A percentile compares a stretch with the other conserved stretches of the same genome.
phyloP scores from a whole-genome alignment of 2,113 vertebrate species.

The Myiopsitta monachus region DNA sequence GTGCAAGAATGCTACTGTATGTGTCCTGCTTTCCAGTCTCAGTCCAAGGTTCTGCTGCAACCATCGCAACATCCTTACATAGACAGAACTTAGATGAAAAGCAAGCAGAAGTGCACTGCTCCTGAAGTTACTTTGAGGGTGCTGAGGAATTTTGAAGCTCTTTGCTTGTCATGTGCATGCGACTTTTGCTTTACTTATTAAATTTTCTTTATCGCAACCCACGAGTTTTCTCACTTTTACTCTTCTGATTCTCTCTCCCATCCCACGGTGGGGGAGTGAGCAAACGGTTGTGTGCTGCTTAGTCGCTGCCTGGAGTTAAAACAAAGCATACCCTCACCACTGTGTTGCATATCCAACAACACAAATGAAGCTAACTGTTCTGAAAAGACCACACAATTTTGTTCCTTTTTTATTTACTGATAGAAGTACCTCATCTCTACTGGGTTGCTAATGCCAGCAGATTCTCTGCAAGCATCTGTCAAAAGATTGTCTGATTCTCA shows the following conservation, averaged over 20 bases:
- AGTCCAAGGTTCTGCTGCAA: neutral
- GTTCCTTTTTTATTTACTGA: neutral
- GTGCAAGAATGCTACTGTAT: neutral
- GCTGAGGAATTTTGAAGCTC: neutral
- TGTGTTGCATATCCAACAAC: neutral
- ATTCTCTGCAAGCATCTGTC: neutral
- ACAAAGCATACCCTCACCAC: neutral
- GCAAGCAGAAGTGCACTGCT: neutral
- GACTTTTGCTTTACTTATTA: neutral
- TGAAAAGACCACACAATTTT: neutral
- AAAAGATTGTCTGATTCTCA: neutral
- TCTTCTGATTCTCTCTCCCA: neutral
- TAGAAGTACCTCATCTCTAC: neutral
- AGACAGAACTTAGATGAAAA: neutral
- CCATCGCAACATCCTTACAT: neutral
- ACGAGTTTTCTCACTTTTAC: neutral
- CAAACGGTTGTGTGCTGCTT: neutral
- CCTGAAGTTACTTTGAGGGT: neutral
- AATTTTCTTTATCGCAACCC: neutral
- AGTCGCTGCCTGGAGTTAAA: neutral
- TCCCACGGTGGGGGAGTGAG: neutral
- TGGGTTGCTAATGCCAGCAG: neutral
- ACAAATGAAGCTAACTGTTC: neutral
- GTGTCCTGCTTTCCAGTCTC: neutral
- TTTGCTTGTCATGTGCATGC: neutral